A percentile compares a stretch with the other conserved stretches of the same genome.
Conservation (phyloP, 1,140 invertebrate genomes). For the Danaus plexippus region DNA sequence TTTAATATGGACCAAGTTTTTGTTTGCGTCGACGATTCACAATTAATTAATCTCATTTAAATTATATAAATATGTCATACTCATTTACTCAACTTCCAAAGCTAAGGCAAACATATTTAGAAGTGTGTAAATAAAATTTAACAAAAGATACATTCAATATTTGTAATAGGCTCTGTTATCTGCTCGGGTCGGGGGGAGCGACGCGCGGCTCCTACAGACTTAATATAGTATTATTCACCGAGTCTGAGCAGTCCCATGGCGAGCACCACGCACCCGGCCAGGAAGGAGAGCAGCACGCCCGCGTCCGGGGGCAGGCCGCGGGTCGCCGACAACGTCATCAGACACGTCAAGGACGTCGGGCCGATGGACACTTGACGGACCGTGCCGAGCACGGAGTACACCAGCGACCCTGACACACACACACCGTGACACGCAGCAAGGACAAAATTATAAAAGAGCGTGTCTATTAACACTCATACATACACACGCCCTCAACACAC, state of each 20-base stretch:
- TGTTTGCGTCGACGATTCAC: background rate
- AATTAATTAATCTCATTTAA: background rate
- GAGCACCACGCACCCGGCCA: conserved; percentile 84
- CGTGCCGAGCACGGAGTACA: conserved; percentile 91
- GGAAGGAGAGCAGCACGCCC: conserved; percentile 84
- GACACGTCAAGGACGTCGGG: conserved; percentile 88
- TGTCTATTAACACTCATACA: too few relatives aligned
- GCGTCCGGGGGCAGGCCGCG: conserved; percentile 80
- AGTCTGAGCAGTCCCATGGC: conserved; percentile 86
- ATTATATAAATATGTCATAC: too few relatives aligned
- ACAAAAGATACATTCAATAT: too few relatives aligned
- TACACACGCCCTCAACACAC: too few relatives aligned
- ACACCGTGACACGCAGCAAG: background rate
- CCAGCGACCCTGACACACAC: conserved; percentile 78
- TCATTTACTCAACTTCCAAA: too few relatives aligned
- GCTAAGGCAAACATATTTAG: too few relatives aligned
- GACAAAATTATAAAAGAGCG: too few relatives aligned
- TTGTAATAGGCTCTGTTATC: too few relatives aligned
- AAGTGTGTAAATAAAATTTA: too few relatives aligned
- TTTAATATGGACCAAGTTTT: background rate
- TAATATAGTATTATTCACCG: conserved; percentile 69
- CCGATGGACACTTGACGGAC: conserved; percentile 93
- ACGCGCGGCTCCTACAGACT: too few relatives aligned
- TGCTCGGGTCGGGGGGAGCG: too few relatives aligned
- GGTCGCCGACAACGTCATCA: conserved; percentile 84